Evolutionary conservation across 2,888 invertebrate genomes (phyloP), one percentile per base, ranked within the genome.

Genomic region (Cistogaster globosa): DNA sequence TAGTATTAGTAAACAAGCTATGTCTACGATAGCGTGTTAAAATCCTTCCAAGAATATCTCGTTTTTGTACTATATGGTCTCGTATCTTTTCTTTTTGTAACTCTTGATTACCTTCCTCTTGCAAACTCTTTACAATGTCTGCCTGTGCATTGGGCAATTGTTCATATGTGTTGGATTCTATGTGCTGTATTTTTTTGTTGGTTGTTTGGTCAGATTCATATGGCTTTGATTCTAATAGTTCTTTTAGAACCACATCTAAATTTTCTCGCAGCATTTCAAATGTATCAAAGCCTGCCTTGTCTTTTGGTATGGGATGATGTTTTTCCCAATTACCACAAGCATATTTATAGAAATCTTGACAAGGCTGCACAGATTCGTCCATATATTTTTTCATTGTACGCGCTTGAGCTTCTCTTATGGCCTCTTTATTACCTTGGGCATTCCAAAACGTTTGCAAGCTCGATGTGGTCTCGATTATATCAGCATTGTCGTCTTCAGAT

Each of bases 181-280:
- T 85, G n/a, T 86, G 84, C 12, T 86, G 86, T 16, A 89, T 67
- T 62, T 88, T 87, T 0, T 78, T 76, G 2, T 63, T 75, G 2
- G 36, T 4, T 62, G 16, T 60, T 18, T 63, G 36, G 57, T 4
- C n/a, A 63, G 12, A 60, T 18, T 84, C 80, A 9, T 51, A 22
- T 1, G 51, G 67, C 20, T 88, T 83, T 16, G 94, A 93, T 87
- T 95, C 94, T 38, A 96, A 92, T 16, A 97, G 92, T 87, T 96
- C 95, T 89, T 94, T 94, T 58, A 97, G 91, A 1, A 96, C 95
- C 0, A 94, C 90, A 90, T 97, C 96, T 63, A 97, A 92, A 88
- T 96, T 96, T 93, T 97, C 97, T 88, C 97, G 94, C 8, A 98
- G 93, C 94, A 97, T 96, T 93, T 97, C 97, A 91, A 98, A 98